Conservation (phyloP, 2,797 vertebrate species). For the Parauchenoglanis punctatus region DNA sequence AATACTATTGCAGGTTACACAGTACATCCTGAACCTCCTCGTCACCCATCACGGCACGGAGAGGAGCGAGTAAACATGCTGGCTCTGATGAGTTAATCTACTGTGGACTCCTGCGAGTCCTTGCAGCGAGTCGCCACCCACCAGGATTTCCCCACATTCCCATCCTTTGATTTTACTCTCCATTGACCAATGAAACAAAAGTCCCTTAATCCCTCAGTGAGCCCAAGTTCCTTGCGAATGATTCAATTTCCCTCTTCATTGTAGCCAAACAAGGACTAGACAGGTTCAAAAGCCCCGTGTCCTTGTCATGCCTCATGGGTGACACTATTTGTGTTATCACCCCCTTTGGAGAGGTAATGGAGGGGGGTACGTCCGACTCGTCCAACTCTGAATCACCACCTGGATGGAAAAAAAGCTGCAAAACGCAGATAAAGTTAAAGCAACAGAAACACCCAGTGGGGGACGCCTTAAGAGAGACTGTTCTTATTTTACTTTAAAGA, state of each 20-base stretch:
- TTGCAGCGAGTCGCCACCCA: constrained; percentile 41
- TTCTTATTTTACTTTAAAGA: background rate
- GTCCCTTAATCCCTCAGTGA: constrained; percentile 70
- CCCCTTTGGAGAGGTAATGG: constrained; percentile 14
- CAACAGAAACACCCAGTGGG: background rate
- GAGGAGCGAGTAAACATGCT: constrained; percentile 11
- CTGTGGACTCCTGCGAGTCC: constrained; percentile 26
- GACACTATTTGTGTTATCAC: constrained; percentile 39
- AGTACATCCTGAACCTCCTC: constrained; percentile 18
- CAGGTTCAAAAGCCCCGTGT: constrained; percentile 46
- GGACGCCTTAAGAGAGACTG: background rate
- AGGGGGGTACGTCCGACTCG: background rate
- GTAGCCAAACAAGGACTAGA: constrained; percentile 61
- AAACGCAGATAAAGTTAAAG: constrained; percentile 3
- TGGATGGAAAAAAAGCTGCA: constrained; percentile 2
- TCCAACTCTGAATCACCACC: constrained; percentile 10
- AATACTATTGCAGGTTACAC: constrained; percentile 7
- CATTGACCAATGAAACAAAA: constrained; percentile 64
- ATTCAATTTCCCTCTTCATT: constrained; percentile 72
- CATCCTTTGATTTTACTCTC: constrained; percentile 53
- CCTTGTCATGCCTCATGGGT: constrained; percentile 46
- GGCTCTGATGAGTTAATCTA: constrained; percentile 49
- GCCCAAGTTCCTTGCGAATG: constrained; percentile 68
- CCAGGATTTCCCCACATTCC: constrained; percentile 53
- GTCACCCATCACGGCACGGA: background rate